A percentile compares a stretch with the other conserved stretches of the same genome.
Conservation (phyloP, 2,797 vertebrate species). For the Lates japonicus region DNA sequence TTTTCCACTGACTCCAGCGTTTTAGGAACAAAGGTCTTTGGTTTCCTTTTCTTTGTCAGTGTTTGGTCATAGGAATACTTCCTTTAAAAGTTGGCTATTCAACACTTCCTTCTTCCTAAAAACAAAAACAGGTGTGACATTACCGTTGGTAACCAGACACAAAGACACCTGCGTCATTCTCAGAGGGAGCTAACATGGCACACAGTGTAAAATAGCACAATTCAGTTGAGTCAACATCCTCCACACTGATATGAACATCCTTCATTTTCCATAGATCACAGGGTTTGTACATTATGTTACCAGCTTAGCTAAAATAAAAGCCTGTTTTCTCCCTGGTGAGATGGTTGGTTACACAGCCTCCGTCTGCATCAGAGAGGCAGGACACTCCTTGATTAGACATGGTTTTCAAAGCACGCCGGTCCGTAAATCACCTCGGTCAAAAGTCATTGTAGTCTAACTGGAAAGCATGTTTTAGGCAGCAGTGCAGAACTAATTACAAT, state of each 20-base stretch:
- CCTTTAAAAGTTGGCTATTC: neutral
- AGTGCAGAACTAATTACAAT: conserved; percentile 38
- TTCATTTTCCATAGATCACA: neutral
- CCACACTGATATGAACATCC: neutral
- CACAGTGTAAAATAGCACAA: neutral
- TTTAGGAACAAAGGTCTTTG: neutral
- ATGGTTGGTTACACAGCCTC: neutral
- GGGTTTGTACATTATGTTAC: too few relatives aligned
- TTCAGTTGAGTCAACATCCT: neutral
- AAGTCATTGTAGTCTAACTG: conserved; percentile 18
- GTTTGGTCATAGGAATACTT: neutral
- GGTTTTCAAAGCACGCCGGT: neutral
- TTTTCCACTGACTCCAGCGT: neutral
- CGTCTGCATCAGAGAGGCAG: neutral
- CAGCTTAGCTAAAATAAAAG: neutral
- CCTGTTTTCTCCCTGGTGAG: neutral
- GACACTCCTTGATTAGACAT: too few relatives aligned
- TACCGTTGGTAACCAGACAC: neutral
- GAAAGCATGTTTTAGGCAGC: conserved; percentile 14
- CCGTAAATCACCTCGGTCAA: neutral
- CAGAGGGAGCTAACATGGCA: neutral
- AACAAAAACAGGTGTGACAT: neutral
- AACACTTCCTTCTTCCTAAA: too few relatives aligned
- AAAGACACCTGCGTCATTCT: neutral
- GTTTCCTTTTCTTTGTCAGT: neutral